Conservation (phyloP, 1,140 invertebrate genomes). For the Harpegnathos saltator region DNA sequence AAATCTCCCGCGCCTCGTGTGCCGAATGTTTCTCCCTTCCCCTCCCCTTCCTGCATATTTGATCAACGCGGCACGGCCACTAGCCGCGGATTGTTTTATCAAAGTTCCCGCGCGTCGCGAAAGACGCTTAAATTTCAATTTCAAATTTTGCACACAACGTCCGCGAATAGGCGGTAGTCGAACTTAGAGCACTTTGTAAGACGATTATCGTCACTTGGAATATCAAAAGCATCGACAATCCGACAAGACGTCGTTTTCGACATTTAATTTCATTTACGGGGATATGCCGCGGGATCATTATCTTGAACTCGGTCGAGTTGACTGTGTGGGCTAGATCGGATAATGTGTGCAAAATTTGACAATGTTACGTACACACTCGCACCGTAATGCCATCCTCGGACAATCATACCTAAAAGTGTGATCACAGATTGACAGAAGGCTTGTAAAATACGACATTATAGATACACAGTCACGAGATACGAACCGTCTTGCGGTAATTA, state of each 20-base stretch:
- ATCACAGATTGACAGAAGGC: slow-evolving; percentile 85
- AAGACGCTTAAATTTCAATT: slow-evolving; percentile 59
- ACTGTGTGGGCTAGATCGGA: not conserved
- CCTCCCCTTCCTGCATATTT: slow-evolving; percentile 39
- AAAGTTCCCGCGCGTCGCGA: slow-evolving; percentile 54
- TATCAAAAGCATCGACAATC: slow-evolving; percentile 37
- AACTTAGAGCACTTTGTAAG: slow-evolving; percentile 50
- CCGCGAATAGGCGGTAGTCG: slow-evolving; percentile 28
- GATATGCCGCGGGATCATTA: not conserved
- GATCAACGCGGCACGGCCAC: slow-evolving; percentile 33
- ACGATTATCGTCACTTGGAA: slow-evolving; percentile 49
- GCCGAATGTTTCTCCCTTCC: slow-evolving; percentile 46
- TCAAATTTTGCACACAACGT: slow-evolving; percentile 71
- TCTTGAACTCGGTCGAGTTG: not conserved
- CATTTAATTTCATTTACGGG: slow-evolving; percentile 16
- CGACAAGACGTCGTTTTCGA: slow-evolving; percentile 33
- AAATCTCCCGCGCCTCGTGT: slow-evolving; percentile 47
- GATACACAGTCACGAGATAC: slow-evolving; percentile 66
- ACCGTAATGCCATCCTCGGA: slow-evolving; percentile 47
- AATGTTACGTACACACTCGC: slow-evolving; percentile 12
- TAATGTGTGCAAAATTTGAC: slow-evolving; percentile 67
- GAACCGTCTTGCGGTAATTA: slow-evolving; percentile 51
- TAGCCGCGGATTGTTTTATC: slow-evolving; percentile 41
- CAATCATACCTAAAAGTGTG: slow-evolving; percentile 78
- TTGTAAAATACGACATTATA: slow-evolving; percentile 75